A percentile compares a stretch with the other conserved stretches of the same genome.
Evolutionary conservation across 2,888 invertebrate genomes (phyloP).

Genomic region (Miltochrista miniata): DNA sequence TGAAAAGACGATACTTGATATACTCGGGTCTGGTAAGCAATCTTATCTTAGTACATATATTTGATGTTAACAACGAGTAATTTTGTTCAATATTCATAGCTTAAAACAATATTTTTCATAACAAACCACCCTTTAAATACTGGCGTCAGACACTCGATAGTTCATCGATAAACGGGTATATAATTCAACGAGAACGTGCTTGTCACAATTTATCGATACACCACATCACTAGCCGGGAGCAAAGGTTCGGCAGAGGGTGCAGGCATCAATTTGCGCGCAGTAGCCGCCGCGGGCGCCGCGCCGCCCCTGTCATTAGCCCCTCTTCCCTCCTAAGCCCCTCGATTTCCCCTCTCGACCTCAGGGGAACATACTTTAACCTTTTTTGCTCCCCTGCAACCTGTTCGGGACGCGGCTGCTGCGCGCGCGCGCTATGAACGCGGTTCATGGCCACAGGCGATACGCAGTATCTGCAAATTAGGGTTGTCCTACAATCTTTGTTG

Average conservation of each 20-base stretch:
- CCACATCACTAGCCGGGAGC: constrained; percentile 81
- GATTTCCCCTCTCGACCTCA: constrained; percentile 42
- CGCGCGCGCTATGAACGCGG: constrained; percentile 74
- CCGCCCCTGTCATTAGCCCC: constrained; percentile 81
- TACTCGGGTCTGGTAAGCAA: too few relatives aligned
- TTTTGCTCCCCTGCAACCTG: constrained; percentile 81
- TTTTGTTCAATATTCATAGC: too few relatives aligned
- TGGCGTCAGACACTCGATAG: constrained; percentile 21
- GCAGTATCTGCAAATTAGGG: constrained; percentile 60
- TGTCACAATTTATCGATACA: constrained; percentile 72
- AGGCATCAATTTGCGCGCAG: constrained; percentile 82
- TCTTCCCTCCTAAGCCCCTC: constrained; percentile 37
- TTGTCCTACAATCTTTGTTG: constrained; percentile 20
- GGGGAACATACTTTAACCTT: constrained; percentile 80
- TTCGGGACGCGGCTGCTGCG: constrained; percentile 77
- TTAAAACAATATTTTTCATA: constrained; percentile 3
- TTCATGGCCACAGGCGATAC: constrained; percentile 80
- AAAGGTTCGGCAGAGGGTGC: constrained; percentile 79
- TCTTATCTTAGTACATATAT: too few relatives aligned
- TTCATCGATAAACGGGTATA: constrained; percentile 48
- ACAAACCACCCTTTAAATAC: constrained; percentile 29
- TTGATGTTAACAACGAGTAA: too few relatives aligned
- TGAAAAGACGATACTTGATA: too few relatives aligned
- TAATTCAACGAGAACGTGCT: constrained; percentile 53
- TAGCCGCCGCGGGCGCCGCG: constrained; percentile 81